These are phyloP conservation scores for Melanotaenia pygmaea DNA, from an alignment of 2,797 vertebrate genomes.

Conservation along the genomic window DNA sequence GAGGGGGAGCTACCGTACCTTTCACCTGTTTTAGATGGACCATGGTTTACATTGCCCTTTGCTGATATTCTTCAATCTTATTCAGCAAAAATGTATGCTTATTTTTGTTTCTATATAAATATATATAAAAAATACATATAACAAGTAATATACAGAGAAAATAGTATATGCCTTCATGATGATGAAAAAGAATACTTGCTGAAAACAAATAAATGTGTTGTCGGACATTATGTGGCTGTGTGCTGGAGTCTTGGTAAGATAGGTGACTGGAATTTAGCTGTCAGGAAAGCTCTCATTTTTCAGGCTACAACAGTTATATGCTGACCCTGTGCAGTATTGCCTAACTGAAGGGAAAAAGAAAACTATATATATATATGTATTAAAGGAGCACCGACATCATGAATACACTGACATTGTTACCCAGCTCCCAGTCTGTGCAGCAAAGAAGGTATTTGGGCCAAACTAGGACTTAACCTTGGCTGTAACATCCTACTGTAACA, in stretches of 20 bases:
- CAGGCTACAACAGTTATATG: constrained; percentile 46
- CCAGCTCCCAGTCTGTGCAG: constrained; percentile 33
- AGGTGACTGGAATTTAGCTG: constrained; percentile 47
- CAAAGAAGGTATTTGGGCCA: constrained; percentile 22
- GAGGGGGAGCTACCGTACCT: constrained; percentile 84
- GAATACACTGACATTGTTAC: constrained; percentile 36
- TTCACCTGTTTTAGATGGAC: constrained; percentile 88
- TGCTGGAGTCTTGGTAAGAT: constrained; percentile 79
- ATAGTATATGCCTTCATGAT: constrained; percentile 86
- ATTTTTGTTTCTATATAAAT: constrained; percentile 92
- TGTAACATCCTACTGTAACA: constrained; percentile 34
- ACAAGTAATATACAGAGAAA: constrained; percentile 86
- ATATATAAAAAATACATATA: constrained; percentile 86
- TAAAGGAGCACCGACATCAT: constrained; percentile 44
- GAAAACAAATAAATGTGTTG: constrained; percentile 94
- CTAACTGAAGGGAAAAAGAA: constrained; percentile 16
- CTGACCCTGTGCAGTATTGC: constrained; percentile 55
- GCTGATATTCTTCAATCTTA: constrained; percentile 93
- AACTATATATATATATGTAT: constrained; percentile 16
- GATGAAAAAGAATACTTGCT: constrained; percentile 89
- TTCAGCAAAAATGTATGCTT: constrained; percentile 92
- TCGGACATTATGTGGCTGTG: constrained; percentile 89
- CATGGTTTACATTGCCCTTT: constrained; percentile 96
- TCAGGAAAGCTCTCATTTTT: constrained; percentile 40
- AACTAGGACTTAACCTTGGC: constrained; percentile 33